These are phyloP conservation scores for Galeruca laticollis DNA, from an alignment of 2,888 invertebrate genomes.

Conservation along the genomic window DNA sequence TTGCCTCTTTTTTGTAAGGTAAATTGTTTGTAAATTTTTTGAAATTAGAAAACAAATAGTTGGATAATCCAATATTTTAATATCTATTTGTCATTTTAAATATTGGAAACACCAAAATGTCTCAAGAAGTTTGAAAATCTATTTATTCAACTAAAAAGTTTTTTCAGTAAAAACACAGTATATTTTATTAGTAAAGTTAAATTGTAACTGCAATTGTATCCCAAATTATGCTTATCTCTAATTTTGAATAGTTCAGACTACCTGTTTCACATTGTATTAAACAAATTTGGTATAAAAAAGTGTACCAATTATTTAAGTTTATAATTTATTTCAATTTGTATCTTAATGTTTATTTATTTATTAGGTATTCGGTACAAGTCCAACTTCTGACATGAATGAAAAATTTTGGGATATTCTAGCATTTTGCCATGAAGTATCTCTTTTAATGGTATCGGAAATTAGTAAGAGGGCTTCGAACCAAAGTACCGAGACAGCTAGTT, in stretches of 20 bases:
- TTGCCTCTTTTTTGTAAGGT: conserved; percentile 98
- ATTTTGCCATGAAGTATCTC: conserved; percentile 94
- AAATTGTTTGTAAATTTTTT: conserved; percentile 50
- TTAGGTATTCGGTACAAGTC: conserved; percentile 93
- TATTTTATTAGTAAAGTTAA: not conserved
- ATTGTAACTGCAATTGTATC: too few species aligned
- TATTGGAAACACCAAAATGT: too few species aligned
- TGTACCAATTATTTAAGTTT: too few species aligned
- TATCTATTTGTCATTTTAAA: conserved; percentile 7
- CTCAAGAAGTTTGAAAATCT: too few species aligned
- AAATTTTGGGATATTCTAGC: conserved; percentile 97
- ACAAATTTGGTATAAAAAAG: too few species aligned
- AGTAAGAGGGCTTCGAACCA: conserved; percentile 95
- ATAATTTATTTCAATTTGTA: not conserved
- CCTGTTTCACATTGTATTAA: too few species aligned
- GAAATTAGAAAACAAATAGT: too few species aligned
- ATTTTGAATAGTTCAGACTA: too few species aligned
- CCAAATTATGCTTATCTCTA: too few species aligned
- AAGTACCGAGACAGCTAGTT: conserved; percentile 94
- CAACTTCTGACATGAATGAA: conserved; percentile 95
- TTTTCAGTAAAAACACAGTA: not conserved
- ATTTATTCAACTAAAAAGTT: too few species aligned
- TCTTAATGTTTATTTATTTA: conserved; percentile 41
- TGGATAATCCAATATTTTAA: not conserved
- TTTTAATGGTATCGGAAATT: conserved; percentile 97